Conservation (phyloP, 2,113 vertebrate genomes). For the Carettochelys insculpta region DNA sequence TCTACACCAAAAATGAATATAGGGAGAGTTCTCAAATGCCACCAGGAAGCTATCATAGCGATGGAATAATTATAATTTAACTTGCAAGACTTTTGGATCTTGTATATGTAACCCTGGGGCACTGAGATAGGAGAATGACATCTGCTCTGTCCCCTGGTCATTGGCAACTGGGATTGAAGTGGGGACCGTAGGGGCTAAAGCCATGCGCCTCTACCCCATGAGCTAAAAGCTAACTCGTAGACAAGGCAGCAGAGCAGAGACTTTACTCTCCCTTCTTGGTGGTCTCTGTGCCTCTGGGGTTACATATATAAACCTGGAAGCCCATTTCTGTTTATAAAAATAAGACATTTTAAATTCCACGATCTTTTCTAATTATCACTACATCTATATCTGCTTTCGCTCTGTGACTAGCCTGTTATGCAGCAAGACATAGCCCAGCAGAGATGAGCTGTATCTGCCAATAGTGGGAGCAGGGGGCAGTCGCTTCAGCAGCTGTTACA, state of each 20-base stretch:
- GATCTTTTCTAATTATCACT: not conserved
- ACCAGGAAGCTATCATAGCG: not conserved
- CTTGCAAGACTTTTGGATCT: accelerated
- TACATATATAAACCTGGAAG: not conserved
- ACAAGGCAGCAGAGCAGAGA: too few species aligned
- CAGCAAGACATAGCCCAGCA: not conserved
- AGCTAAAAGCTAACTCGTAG: too few species aligned
- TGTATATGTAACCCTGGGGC: too few species aligned
- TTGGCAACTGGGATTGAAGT: too few species aligned
- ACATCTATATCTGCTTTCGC: not conserved
- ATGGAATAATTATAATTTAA: not conserved
- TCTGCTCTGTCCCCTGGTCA: too few species aligned
- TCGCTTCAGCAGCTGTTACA: not conserved
- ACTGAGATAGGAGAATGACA: too few species aligned
- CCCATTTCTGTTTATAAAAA: accelerated
- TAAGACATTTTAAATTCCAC: accelerated
- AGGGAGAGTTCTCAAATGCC: not conserved
- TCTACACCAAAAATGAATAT: not conserved
- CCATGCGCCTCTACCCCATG: too few species aligned
- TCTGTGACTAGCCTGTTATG: not conserved
- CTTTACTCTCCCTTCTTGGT: too few species aligned
- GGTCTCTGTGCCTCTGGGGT: too few species aligned
- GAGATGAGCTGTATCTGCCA: not conserved
- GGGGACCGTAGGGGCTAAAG: too few species aligned
- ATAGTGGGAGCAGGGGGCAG: not conserved